Base-by-base conservation (phyloP, 2,888 invertebrate species). In the Nasonia oneida region DNA sequence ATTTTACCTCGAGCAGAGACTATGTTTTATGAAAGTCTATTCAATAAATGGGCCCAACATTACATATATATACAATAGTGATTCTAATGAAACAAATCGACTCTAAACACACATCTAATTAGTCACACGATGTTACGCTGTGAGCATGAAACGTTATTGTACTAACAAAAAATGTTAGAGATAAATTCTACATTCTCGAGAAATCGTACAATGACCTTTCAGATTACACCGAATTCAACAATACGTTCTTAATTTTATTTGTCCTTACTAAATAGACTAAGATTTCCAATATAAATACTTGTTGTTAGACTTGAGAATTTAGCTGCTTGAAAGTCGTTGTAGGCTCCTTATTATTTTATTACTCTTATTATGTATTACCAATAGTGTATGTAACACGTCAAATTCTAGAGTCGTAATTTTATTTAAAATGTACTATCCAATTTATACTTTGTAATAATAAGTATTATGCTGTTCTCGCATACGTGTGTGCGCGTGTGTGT, bases 401-500 rank as follows among this genome's bases (percentile, higher is more conserved):
- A 79, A 74, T 74, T n/a, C 77, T 86, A 74, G 2, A 80, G 50
- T 67, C 84, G 67, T 73, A 75, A 70, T 47, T n/a, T 73, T 82
- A 23, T 73, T 53, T 80, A 33, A 83, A 80, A 57, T 71, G 67
- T 67, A 53, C 37, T 37, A 37, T 80, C 8, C n/a, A 61, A 23
- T 75, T 57, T 47, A 29, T 29, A 57, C 18, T 70, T 37, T 76
- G 29, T 29, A 74, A 29, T 78, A 39, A 39, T n/a, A 29, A 29
- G 29, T 29, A 70, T 37, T 74, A 85, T 50, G 42, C 81, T 85
- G 39, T 85, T 33, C 57, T 81, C 86, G 87, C 87, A 87, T 89
- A 89, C 88, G 87, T 90, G 88, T 89, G 89, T 89, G 88, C 88
- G 89, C 88, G 87, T 88, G 86, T 85, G 87, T 84, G 88, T 86